Evolutionary conservation across 2,797 vertebrate species (phyloP), one percentile per base, ranked within the genome.

Genomic region (Sarcophilus harrisii): DNA sequence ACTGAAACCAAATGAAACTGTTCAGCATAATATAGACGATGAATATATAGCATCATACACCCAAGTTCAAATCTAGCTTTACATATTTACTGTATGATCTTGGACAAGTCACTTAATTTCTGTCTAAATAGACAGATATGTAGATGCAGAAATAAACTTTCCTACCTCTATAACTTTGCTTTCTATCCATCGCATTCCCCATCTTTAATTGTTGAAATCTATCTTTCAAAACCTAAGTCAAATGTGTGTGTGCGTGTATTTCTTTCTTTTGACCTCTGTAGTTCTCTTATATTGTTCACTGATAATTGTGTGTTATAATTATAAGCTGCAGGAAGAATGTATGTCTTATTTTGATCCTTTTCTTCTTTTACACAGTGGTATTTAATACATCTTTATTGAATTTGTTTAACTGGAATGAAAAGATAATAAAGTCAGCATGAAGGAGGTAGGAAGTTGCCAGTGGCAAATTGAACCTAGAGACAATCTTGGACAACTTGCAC

Each of bases 161-260:
- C 73, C 24, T 87, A 21, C 10, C 73, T 49, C 21, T 9, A 87
- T 49, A 49, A 28, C 18, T 21, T 81, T 81, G 66, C 21, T 81
- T 45, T 81, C n/a, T 24, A 21, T 38, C 18, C 6, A 73, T n/a
- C n/a, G n/a, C 66, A 38, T 8, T 38, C n/a, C 18, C 81, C n/a
- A 55, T 30, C 93, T 55, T 58, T 94, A 81, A 24, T 24, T 38
- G 58, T 9, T 93, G 38, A 93, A 92, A 95, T 90, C 55, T 21
- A 91, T 93, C 55, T 58, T 91, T 93, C 81, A 89, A 87, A 62
- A 58, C 49, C 52, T 52, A 52, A 52, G 52, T 52, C 52, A 52
- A 52, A 52, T 52, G 49, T 49, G 49, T 49, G 49, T 49, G 52
- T 52, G 52, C 52, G 52, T 52, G 5, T 52, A 52, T n/a, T 55